Base-by-base conservation (phyloP, 2,888 invertebrate species). In the Hyposoter didymator region DNA sequence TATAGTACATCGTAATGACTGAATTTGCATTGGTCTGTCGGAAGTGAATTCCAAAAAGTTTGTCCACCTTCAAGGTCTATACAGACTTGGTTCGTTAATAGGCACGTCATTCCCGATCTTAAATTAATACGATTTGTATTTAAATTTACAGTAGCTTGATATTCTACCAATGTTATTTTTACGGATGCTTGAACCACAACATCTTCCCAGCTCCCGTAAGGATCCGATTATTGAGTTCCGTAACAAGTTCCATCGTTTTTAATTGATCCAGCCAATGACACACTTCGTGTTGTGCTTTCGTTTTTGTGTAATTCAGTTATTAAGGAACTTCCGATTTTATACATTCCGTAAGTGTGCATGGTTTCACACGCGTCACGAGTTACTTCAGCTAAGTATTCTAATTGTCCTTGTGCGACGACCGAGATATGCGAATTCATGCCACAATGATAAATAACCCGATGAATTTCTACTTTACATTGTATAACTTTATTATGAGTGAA, bases 1-100 rank as follows among this genome's bases (percentile, higher is more conserved):
- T 89, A 88, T 4, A 89, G 32, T n/a, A 87, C 62, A 22, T 72
- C 87, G 62, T 89, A 90, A 12, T 66, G 43, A 2, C 82, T 14
- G 2, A 87, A 81, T 10, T 79, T 69, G 49, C 87, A 87, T 0
- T 67, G 43, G 17, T 82, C 69, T 0, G 45, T 19, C 0, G 82
- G 78, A n/a, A 74, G 6, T 1, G 19, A 39, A 1, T 78, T 59
- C 85, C 82, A 85, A 52, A 74, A 85, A 7, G 75, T 78, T 12
- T 82, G 35, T n/a, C 85, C 82, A 0, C 79, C 79, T 19, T 74
- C 73, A 5, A 32, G 10, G 39, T 82, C 85, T n/a, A 82, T 22
- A 45, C 82, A 74, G 4, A 12, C 55, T 55, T 55, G 55, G 55
- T 55, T 85, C 75, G n/a, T 72, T 14, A 19, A 85, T 59, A 45